Evolutionary conservation across 2,797 vertebrate species (phyloP).

Genomic region (Tokudaia tokunoshimensis): DNA sequence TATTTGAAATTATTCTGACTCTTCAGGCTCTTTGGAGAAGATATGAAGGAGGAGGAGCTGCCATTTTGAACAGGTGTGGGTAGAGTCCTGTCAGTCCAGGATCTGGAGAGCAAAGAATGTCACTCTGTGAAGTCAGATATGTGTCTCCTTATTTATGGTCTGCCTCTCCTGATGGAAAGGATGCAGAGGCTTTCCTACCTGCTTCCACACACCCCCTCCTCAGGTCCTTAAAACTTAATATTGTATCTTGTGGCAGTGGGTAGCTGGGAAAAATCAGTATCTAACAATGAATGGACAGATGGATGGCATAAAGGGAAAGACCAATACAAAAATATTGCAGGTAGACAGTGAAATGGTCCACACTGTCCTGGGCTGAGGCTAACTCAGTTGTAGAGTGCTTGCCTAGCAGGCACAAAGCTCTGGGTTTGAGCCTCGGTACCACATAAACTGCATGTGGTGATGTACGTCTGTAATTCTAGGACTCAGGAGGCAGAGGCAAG

Average conservation of each 20-base stretch:
- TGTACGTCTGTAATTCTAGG: background rate
- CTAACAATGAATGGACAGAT: background rate
- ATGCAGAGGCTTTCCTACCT: background rate
- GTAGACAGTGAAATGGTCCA: background rate
- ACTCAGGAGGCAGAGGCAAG: background rate
- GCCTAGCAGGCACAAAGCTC: background rate
- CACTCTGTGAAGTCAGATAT: background rate
- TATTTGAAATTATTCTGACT: background rate
- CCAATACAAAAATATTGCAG: background rate
- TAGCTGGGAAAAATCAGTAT: background rate
- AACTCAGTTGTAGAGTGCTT: background rate
- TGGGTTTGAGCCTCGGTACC: background rate
- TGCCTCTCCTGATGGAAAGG: background rate
- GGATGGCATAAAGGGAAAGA: background rate
- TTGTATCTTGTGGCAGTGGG: background rate
- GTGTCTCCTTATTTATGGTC: background rate
- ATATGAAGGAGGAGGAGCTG: background rate
- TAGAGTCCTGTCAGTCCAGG: background rate
- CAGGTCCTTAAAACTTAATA: background rate
- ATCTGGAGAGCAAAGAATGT: background rate
- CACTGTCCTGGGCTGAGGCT: background rate
- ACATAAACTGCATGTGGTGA: background rate
- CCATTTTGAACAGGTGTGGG: background rate
- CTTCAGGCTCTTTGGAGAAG: background rate
- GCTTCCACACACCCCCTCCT: fast-evolving